Percentiles rank a stretch among this genome's conserved stretches.
phyloP scores from a whole-genome alignment of 1,140 invertebrate species.

The Augochlora pura region DNA sequence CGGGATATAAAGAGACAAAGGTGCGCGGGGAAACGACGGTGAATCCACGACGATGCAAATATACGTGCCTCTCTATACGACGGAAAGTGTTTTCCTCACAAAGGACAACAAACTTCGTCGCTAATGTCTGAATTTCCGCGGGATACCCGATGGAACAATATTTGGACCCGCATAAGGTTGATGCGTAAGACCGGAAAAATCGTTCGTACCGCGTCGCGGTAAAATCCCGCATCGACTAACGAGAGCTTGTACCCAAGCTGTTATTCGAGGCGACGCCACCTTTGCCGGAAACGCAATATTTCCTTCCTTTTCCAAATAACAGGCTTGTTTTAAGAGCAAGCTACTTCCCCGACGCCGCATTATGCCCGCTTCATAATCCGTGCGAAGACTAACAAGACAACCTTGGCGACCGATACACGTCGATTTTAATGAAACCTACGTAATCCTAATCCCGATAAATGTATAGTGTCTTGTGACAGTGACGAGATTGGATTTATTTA shows the following conservation, averaged over 20 bases:
- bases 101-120: conserved; percentile 12
- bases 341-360: background rate
- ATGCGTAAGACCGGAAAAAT: background rate
- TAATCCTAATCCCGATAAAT: too few relatives aligned
- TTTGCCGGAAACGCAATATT: background rate
- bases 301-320: background rate
- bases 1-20: background rate
- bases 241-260: background rate
- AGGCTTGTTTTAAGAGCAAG: background rate
- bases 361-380: background rate
- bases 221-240: background rate
- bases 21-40: background rate
- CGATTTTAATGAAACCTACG: too few relatives aligned
- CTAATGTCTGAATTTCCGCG: conserved; percentile 11
- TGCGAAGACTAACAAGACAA: too few relatives aligned
- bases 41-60: background rate
- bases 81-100: background rate
- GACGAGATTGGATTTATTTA: too few relatives aligned
- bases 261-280: too few relatives aligned
- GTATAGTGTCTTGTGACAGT: too few relatives aligned
- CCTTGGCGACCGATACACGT: too few relatives aligned
- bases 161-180: conserved; percentile 1
- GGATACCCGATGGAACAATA: background rate
- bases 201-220: background rate
- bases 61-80: too few relatives aligned